These are phyloP conservation scores for Marasmarcha lunaedactyla DNA, from an alignment of 2,888 invertebrate genomes.

Conservation along the genomic window DNA sequence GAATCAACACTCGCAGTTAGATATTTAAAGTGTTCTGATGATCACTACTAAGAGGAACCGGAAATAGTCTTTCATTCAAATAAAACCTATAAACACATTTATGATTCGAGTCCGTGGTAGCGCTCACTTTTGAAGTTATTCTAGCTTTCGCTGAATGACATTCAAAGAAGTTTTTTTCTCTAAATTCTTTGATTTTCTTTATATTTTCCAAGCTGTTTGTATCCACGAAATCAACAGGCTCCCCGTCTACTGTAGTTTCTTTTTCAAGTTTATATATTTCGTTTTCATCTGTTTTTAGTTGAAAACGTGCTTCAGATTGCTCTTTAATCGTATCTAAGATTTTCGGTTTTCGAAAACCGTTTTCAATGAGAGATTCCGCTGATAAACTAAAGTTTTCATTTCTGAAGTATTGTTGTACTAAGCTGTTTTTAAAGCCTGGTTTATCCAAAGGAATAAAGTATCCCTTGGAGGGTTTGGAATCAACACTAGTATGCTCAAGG, in stretches of 20 bases:
- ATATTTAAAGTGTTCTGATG: constrained; percentile 45
- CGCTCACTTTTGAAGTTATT: constrained; percentile 27
- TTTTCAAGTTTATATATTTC: constrained; percentile 16
- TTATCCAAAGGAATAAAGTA: too few species aligned
- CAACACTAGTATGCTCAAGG: too few species aligned
- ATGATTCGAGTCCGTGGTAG: constrained; percentile 35
- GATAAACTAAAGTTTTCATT: constrained; percentile 41
- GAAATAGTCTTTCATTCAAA: constrained; percentile 69
- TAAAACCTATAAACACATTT: constrained; percentile 67
- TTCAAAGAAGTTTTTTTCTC: constrained; percentile 71
- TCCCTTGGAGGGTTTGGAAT: too few species aligned
- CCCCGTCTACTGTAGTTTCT: constrained; percentile 28
- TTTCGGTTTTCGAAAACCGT: constrained; percentile 19
- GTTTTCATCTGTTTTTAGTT: constrained; percentile 15
- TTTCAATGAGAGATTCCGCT: constrained; percentile 28
- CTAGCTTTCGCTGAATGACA: constrained; percentile 66
- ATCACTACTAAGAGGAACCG: constrained; percentile 58
- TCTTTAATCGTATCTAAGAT: constrained; percentile 44
- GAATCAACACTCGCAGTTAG: too few species aligned
- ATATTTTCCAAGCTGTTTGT: constrained; percentile 25
- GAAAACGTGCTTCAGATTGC: constrained; percentile 23
- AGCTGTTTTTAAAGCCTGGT: constrained; percentile 12
- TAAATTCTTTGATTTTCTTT: constrained; percentile 49
- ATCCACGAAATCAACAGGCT: constrained; percentile 22
- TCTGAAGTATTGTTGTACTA: constrained; percentile 40